phyloP scores from a whole-genome alignment of 2,113 vertebrate genomes.

The Campylomormyrus numenius region DNA sequence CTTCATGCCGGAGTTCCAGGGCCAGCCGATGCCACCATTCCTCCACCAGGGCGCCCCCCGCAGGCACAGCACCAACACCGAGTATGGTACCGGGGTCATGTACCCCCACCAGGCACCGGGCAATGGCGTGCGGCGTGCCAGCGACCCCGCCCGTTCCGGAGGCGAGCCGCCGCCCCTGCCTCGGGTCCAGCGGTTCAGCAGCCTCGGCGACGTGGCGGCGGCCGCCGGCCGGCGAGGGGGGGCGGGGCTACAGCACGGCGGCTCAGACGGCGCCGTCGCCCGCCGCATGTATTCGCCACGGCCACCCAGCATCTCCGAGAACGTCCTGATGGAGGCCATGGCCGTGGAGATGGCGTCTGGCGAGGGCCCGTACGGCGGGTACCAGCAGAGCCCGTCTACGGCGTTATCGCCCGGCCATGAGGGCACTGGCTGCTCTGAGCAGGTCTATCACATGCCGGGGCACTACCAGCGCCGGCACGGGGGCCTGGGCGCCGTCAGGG shows the following conservation, averaged over 20 bases:
- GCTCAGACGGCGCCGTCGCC: constrained; percentile 64
- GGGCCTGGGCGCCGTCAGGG: not conserved
- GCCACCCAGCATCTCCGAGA: constrained; percentile 84
- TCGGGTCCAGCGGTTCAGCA: constrained; percentile 79
- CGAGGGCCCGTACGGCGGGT: constrained; percentile 66
- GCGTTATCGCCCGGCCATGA: constrained; percentile 58
- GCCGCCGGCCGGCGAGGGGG: constrained; percentile 50
- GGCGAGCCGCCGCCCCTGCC: constrained; percentile 60
- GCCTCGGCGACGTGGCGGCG: constrained; percentile 65
- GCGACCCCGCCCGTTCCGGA: constrained; percentile 71
- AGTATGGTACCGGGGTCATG: constrained; percentile 63
- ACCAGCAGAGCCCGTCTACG: constrained; percentile 49
- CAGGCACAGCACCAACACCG: constrained; percentile 67
- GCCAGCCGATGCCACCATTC: constrained; percentile 54
- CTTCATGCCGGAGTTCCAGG: constrained; percentile 54
- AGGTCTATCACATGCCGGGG: constrained; percentile 35
- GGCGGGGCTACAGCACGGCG: constrained; percentile 54
- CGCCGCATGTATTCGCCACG: constrained; percentile 77
- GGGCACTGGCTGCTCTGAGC: constrained; percentile 53
- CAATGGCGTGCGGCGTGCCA: constrained; percentile 69
- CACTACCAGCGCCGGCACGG: constrained; percentile 47
- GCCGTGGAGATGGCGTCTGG: constrained; percentile 56
- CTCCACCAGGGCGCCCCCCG: constrained; percentile 55
- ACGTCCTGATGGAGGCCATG: constrained; percentile 75
- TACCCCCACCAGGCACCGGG: constrained; percentile 64